phyloP scores from a whole-genome alignment of 2,113 vertebrate genomes.

The Myrmecophaga tridactyla region DNA sequence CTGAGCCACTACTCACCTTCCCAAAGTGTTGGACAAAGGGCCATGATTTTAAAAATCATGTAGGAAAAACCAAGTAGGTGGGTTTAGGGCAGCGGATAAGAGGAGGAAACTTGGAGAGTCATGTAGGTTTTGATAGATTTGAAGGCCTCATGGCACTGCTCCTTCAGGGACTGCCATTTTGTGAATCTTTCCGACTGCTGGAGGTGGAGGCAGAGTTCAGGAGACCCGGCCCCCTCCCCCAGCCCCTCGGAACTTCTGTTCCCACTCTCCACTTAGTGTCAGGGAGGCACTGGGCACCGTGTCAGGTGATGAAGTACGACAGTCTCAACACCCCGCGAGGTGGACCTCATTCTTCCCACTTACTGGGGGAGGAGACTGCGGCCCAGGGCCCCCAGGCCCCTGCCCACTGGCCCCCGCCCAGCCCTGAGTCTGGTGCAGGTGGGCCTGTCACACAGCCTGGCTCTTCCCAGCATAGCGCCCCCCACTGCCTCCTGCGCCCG shows the following conservation, averaged over 20 bases:
- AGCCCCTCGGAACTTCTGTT: neutral
- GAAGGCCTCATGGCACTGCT: neutral
- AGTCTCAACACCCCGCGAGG: neutral
- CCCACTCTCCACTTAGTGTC: neutral
- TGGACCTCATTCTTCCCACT: fast-evolving
- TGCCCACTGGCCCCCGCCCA: too few relatives aligned
- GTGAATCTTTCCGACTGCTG: neutral
- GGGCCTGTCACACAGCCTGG: neutral
- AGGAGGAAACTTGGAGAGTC: neutral
- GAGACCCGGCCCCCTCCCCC: neutral
- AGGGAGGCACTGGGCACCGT: fast-evolving
- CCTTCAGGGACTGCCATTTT: neutral
- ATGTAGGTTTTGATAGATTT: neutral
- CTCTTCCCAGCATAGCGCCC: neutral
- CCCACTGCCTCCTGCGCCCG: neutral
- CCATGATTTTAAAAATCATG: too few relatives aligned
- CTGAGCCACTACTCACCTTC: neutral
- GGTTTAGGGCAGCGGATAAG: neutral
- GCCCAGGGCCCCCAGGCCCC: neutral
- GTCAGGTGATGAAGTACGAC: fast-evolving
- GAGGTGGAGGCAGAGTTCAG: neutral
- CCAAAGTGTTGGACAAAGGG: neutral
- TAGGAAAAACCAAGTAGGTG: neutral
- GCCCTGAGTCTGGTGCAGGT: too few relatives aligned
- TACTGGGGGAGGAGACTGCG: neutral